Conservation (phyloP, 2,797 vertebrate genomes). For the Cossypha polioptera region DNA sequence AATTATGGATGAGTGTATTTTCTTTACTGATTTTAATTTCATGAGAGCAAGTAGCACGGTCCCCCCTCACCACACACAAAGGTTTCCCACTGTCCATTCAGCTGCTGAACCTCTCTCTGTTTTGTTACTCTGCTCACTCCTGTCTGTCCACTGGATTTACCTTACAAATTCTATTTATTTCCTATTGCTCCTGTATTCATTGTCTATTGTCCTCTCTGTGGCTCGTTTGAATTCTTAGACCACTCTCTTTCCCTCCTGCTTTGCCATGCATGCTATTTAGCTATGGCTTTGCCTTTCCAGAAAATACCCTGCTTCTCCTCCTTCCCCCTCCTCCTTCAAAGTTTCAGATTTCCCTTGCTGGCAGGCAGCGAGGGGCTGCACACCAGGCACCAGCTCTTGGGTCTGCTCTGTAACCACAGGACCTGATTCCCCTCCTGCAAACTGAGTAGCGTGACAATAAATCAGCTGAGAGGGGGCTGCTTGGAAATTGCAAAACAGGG, state of each 20-base stretch:
- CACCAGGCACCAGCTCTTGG: background rate
- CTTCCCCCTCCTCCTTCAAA: slow-evolving; percentile 46
- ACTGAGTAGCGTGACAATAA: slow-evolving; percentile 11
- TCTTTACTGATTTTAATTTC: slow-evolving; percentile 37
- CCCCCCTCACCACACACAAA: background rate
- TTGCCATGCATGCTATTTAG: slow-evolving; percentile 29
- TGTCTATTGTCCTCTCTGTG: background rate
- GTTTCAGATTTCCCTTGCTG: slow-evolving; percentile 56
- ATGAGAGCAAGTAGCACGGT: background rate
- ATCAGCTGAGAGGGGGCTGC: slow-evolving; percentile 39
- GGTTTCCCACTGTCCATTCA: slow-evolving; percentile 15
- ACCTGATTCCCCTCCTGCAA: slow-evolving; percentile 34
- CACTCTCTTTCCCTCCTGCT: background rate
- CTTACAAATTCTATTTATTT: slow-evolving; percentile 6
- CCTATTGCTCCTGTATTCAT: background rate
- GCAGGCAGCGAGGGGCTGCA: slow-evolving; percentile 33
- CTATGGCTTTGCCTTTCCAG: slow-evolving; percentile 20
- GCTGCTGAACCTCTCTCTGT: background rate
- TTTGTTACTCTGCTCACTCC: background rate
- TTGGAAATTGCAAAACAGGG: background rate
- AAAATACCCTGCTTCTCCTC: slow-evolving; percentile 41
- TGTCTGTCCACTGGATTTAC: background rate
- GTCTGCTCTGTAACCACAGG: background rate
- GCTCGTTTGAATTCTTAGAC: background rate
- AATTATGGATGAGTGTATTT: background rate